phyloP scores from a whole-genome alignment of 2,888 invertebrate species.

The Cremastobaeus sp. region DNA sequence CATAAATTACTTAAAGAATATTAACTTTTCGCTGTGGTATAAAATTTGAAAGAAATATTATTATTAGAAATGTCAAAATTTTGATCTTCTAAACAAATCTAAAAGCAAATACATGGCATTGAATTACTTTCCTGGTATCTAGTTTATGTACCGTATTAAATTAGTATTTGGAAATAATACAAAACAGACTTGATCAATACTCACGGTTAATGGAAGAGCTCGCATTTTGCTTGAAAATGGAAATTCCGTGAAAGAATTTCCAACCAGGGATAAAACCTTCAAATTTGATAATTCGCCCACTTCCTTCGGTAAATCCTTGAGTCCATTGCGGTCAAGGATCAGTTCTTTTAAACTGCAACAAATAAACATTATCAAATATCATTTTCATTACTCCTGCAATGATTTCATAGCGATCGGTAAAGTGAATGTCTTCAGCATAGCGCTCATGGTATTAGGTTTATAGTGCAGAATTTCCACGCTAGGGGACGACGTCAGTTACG shows the following conservation, averaged over 20 bases:
- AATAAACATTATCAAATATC: conserved; percentile 1
- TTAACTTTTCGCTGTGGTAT: too few relatives aligned
- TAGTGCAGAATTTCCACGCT: conserved; percentile 7
- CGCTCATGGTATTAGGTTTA: too few relatives aligned
- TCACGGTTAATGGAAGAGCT: conserved; percentile 80
- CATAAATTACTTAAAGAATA: too few relatives aligned
- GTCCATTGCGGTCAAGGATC: conserved; percentile 85
- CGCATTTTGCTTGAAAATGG: conserved; percentile 81
- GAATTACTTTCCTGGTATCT: too few relatives aligned
- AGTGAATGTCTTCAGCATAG: not conserved
- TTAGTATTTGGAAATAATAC: too few relatives aligned
- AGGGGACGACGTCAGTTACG: not conserved
- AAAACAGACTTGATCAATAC: too few relatives aligned
- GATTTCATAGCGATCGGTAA: not conserved
- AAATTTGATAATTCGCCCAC: conserved; percentile 82
- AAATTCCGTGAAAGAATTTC: conserved; percentile 80
- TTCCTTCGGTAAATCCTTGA: conserved; percentile 82
- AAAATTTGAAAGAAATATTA: too few relatives aligned
- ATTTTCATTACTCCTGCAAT: too few relatives aligned
- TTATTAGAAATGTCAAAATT: too few relatives aligned
- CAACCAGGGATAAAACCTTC: conserved; percentile 81
- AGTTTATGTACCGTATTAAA: too few relatives aligned
- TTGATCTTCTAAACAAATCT: too few relatives aligned
- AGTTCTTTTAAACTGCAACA: conserved; percentile 85
- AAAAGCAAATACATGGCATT: too few relatives aligned